These are phyloP conservation scores for Euleptes europaea DNA, from an alignment of 2,113 vertebrate species.

Conservation along the genomic window DNA sequence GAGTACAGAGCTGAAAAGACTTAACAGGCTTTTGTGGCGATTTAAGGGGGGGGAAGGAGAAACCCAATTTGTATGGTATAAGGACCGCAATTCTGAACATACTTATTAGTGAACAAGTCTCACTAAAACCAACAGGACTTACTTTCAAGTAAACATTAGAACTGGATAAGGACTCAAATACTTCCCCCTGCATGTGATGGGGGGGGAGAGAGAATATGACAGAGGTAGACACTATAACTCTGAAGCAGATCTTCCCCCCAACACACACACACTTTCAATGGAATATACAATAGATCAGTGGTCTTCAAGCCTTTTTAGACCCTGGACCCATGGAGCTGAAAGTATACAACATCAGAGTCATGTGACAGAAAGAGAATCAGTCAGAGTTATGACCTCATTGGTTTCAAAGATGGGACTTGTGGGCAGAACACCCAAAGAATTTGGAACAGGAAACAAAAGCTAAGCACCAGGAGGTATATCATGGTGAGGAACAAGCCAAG, in stretches of 20 bases:
- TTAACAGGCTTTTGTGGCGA: slow-evolving; percentile 42
- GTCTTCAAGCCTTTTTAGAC: background rate
- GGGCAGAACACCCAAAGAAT: no score
- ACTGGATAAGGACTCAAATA: background rate
- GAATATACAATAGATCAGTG: background rate
- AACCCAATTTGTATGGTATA: slow-evolving; percentile 10
- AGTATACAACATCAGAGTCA: no score
- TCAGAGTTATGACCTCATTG: no score
- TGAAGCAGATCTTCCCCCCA: slow-evolving; percentile 25
- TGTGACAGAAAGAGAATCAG: no score
- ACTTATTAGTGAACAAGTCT: background rate
- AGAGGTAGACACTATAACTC: slow-evolving; percentile 17
- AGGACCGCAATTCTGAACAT: background rate
- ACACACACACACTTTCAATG: slow-evolving; percentile 3
- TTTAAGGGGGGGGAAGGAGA: slow-evolving; percentile 39
- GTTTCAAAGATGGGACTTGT: no score
- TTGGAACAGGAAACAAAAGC: no score
- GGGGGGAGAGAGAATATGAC: background rate
- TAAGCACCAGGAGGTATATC: no score
- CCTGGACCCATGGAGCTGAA: no score
- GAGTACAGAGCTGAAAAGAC: slow-evolving; percentile 31
- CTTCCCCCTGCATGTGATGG: background rate
- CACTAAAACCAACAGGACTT: no score
- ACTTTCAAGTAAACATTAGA: background rate
- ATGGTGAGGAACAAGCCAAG: no score